Base-by-base conservation (phyloP, 2,888 invertebrate species). In the Entomobrya multifasciata region DNA sequence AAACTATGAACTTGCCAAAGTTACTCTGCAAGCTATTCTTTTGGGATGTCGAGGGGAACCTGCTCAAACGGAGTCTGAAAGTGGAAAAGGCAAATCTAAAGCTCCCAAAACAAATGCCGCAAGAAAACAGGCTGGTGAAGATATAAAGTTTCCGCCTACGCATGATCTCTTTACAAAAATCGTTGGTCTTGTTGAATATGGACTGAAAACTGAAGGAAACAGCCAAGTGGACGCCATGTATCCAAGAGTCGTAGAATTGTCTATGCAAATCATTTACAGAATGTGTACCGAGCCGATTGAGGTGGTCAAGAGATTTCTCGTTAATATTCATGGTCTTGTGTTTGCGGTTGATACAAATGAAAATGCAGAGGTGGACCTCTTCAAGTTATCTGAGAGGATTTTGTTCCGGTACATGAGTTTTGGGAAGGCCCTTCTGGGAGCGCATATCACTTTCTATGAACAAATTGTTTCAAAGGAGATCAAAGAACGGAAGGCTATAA, bases 401-500 rank as follows among this genome's bases (percentile, higher is more conserved):
- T 44, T 85, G 10, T 79, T 78, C 22, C 88, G 90, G 3, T 90
- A 90, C 79, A 76, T 90, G 65, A 72, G 81, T 17, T 83, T 90
- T 47, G 86, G 88, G 22, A 89, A 88, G 3, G 87, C 89, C 0
- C 44, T 90, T 15, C 65, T 90, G 0, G 90, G 89, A 44, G 86
- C 89, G 8, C 90, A 90, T 55, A 87, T 91, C 20, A 88, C 82
- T 20, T 90, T 83, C 62, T 89, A 88, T 62, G 91, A 91, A 55
- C 86, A 88, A 15, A 87, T 86, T 0, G 90, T 90, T 3, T 11
- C 88, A 0, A 74, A 85, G 0, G 89, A 89, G 30, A 86, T 91
- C 1, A 90, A 90, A 55, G 22, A 76, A 30, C 78, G 91, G 27
- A 90, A 90, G 22, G 41, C 25, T 0, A n/a, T 60, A 2, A 41